Conservation (phyloP, 2,888 invertebrate genomes). For the Sepiola atlantica region DNA sequence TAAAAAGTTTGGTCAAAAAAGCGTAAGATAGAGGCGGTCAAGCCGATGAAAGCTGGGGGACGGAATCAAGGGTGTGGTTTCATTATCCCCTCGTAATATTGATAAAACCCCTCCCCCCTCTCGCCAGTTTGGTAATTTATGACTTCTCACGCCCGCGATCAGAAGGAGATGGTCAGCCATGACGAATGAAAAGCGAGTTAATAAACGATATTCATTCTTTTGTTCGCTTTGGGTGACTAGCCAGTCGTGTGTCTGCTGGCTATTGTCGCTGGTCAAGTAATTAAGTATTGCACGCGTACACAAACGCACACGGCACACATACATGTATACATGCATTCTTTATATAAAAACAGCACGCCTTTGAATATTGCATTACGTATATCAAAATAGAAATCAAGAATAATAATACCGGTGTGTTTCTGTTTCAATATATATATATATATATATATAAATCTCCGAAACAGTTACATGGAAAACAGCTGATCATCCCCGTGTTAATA, state of each 20-base stretch:
- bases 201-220: neutral
- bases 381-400: too few relatives aligned
- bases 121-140: neutral
- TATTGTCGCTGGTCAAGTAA: neutral
- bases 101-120: neutral
- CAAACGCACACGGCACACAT: neutral
- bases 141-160: conserved; percentile 1
- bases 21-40: conserved; percentile 19
- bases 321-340: too few relatives aligned
- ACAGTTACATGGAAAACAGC: too few relatives aligned
- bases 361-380: too few relatives aligned
- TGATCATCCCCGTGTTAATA: too few relatives aligned
- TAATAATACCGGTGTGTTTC: too few relatives aligned
- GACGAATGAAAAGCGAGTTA: neutral
- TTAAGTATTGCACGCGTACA: neutral
- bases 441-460: too few relatives aligned
- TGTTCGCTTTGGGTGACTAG: neutral
- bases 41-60: neutral
- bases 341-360: too few relatives aligned
- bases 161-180: neutral
- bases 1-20: neutral
- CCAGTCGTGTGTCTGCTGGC: neutral
- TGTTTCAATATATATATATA: too few relatives aligned
- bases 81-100: neutral
- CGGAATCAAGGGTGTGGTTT: neutral